Evolutionary conservation across 2,888 invertebrate genomes (phyloP).

Genomic region (Nephrotoma flavescens): DNA sequence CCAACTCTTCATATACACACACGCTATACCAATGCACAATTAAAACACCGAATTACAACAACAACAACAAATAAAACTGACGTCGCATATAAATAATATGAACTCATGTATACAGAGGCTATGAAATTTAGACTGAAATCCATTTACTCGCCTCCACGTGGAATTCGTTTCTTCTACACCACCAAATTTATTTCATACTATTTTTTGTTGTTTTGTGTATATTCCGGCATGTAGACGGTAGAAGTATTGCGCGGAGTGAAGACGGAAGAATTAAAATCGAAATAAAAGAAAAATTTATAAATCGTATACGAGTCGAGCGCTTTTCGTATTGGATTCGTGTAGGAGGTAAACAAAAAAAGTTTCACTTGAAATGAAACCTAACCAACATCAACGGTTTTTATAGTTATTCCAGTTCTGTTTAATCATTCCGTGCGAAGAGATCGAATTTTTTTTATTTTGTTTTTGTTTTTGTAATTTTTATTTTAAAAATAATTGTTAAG

Average conservation of each 20-base stretch:
- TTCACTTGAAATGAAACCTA: background rate
- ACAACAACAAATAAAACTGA: background rate
- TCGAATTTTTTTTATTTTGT: background rate
- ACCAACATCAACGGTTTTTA: slow-evolving; percentile 1
- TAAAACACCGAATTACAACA: background rate
- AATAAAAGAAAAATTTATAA: background rate
- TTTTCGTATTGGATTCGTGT: slow-evolving; percentile 1
- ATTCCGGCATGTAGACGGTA: background rate
- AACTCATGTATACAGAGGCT: background rate
- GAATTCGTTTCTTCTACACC: background rate
- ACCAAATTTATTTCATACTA: background rate
- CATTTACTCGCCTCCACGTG: slow-evolving; percentile 3
- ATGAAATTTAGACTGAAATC: background rate
- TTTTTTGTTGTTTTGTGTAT: background rate
- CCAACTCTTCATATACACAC: background rate
- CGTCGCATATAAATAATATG: background rate
- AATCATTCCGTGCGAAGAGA: slow-evolving; percentile 1
- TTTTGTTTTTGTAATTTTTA: background rate
- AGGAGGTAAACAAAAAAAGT: slow-evolving; percentile 3
- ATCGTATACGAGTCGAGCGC: background rate
- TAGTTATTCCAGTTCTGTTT: background rate
- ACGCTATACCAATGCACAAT: background rate
- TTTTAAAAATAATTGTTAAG: background rate
- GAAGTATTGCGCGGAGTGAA: background rate
- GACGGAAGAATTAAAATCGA: background rate